Conservation (phyloP, 2,113 vertebrate genomes). For the Fulmarus glacialis region DNA sequence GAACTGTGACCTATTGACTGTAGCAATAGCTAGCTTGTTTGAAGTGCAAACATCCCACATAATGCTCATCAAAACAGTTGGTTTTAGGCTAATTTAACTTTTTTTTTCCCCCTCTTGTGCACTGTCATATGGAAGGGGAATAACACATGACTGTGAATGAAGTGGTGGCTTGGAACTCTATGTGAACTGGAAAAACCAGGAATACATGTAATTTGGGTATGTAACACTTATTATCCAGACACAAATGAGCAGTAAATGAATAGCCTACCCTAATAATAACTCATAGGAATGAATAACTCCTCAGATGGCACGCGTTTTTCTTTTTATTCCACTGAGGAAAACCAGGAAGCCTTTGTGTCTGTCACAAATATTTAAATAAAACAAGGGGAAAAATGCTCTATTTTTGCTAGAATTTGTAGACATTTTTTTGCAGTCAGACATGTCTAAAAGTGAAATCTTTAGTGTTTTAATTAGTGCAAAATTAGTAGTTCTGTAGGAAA, state of each 20-base stretch:
- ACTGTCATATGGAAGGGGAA: neutral
- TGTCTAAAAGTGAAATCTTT: neutral
- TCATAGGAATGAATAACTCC: neutral
- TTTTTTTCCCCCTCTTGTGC: neutral
- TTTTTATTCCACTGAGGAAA: neutral
- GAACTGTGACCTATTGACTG: neutral
- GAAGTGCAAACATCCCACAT: neutral
- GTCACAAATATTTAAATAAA: neutral
- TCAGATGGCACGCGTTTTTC: neutral
- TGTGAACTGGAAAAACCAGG: constrained; percentile 9
- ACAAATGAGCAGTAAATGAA: neutral
- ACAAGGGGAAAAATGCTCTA: neutral
- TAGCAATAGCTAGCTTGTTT: neutral
- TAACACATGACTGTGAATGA: neutral
- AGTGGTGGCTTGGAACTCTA: neutral
- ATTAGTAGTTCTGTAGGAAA: neutral
- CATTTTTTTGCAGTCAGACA: neutral
- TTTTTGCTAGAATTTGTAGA: neutral
- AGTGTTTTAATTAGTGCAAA: neutral
- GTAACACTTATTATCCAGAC: neutral
- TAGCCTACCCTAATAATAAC: neutral
- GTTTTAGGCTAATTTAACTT: neutral
- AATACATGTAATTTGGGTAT: neutral
- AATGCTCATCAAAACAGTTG: neutral
- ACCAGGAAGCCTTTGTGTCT: neutral